Evolutionary conservation across 2,113 vertebrate genomes (phyloP), one percentile per base, ranked within the genome.

Genomic region (Ageneiosus marmoratus): DNA sequence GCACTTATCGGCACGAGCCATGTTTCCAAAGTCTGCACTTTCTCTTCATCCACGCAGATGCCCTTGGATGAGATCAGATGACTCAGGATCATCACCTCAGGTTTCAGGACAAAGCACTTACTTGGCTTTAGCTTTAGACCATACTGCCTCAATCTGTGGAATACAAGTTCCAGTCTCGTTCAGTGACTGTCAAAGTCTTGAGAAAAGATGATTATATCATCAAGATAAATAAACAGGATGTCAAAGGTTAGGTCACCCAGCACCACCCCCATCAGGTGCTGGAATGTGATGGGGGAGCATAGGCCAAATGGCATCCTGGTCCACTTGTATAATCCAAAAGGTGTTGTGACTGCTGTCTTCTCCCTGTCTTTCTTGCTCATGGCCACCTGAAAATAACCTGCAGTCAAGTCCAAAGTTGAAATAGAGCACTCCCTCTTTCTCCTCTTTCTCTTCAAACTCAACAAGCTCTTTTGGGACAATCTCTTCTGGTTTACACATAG

Each of bases 41-140:
- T 87, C 37, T 82, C 67, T 6, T 32, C 29, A 24, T 87, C 46
- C 0, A 85, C 77, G 8, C 27, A 10, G 11, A 86, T 32, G 0
- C 62, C 78, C 1, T 62, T 20, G 1, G 53, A 24, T 0, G 62
- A 87, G 10, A 78, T 44, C 1, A 81, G 1, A 13, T 81, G 78
- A 2, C 58, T 73, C 13, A 85, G 46, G 1, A 60, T 27, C 11
- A 27, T 60, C 56, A 32, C 60, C 13, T 63, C 27, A 0, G 27
- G 1, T 16, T 4, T 63, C 12, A 63, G 10, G 56, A 60, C 24
- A 12, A 11, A 11, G n/a, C 24, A 58, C 1, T 58, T 27, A 10
- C 56, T 60, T n/a, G 56, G 56, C 12, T 60, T 60, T 10, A 60
- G 11, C n/a, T 60, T 60, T 4, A 27, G n/a, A 24, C 56, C 56